phyloP scores from a whole-genome alignment of 1,140 invertebrate genomes.

The Elymnias hypermnestra region DNA sequence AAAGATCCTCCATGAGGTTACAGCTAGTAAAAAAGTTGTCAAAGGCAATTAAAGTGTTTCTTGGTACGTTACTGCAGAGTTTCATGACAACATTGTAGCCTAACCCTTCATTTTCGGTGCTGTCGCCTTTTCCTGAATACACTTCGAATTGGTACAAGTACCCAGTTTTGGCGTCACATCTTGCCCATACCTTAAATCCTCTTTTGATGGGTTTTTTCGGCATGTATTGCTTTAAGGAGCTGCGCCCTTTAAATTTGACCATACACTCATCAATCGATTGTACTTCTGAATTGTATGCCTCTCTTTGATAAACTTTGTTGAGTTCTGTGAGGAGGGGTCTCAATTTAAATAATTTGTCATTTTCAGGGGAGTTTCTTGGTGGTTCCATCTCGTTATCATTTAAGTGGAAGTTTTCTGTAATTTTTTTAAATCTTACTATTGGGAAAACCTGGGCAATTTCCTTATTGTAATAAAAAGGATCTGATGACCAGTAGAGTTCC shows the following conservation, averaged over 20 bases:
- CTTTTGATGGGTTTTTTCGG: too few relatives aligned
- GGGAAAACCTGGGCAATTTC: too few relatives aligned
- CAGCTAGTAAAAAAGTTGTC: slow-evolving; percentile 31
- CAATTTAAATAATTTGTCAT: slow-evolving; percentile 27
- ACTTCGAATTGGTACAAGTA: too few relatives aligned
- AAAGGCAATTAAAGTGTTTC: too few relatives aligned
- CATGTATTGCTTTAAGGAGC: slow-evolving; percentile 35
- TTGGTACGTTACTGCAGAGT: too few relatives aligned
- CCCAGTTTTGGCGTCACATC: too few relatives aligned
- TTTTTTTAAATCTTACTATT: too few relatives aligned
- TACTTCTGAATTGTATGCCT: slow-evolving; percentile 17
- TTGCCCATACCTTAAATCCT: too few relatives aligned
- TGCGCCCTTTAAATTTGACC: slow-evolving; percentile 39
- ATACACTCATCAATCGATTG: slow-evolving; percentile 29
- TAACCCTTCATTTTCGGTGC: slow-evolving; percentile 23
- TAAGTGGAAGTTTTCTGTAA: slow-evolving; percentile 27
- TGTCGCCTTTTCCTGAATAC: slow-evolving; percentile 28
- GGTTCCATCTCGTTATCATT: slow-evolving; percentile 26
- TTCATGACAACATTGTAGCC: too few relatives aligned
- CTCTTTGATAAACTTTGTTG: slow-evolving; percentile 26
- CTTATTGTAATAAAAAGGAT: too few relatives aligned
- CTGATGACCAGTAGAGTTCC: too few relatives aligned
- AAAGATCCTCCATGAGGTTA: slow-evolving; percentile 25
- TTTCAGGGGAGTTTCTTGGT: slow-evolving; percentile 22
- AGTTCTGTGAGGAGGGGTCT: slow-evolving; percentile 27